Evolutionary conservation across 2,888 invertebrate genomes (phyloP).

Genomic region (Drosophila trichaetosa): DNA sequence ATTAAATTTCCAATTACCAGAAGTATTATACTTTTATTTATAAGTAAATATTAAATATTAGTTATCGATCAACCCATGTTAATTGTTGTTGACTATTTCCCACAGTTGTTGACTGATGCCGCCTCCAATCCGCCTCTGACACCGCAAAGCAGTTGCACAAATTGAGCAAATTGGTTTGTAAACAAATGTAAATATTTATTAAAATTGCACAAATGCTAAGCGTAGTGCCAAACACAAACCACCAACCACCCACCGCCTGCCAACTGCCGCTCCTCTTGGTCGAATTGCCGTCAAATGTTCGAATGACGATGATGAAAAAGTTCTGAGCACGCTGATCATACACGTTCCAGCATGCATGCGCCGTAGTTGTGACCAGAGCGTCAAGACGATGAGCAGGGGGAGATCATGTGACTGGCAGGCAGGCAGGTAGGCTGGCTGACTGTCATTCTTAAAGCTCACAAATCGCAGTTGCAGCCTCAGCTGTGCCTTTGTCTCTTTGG

Average conservation of each 20-base stretch:
- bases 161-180: constrained; percentile 76
- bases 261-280: constrained; percentile 15
- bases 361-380: constrained; percentile 44
- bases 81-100: constrained; percentile 41
- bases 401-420: constrained; percentile 54
- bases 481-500: constrained; percentile 48
- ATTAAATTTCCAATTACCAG: background rate
- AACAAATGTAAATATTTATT: constrained; percentile 81
- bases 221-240: constrained; percentile 16
- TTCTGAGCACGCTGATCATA: constrained; percentile 47
- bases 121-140: constrained; percentile 5
- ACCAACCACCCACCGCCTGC: background rate
- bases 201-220: constrained; percentile 74
- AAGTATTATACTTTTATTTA: background rate
- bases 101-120: constrained; percentile 30
- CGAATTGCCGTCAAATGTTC: constrained; percentile 51
- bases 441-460: constrained; percentile 28
- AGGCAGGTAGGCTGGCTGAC: constrained; percentile 2
- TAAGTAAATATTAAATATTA: background rate
- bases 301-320: constrained; percentile 35
- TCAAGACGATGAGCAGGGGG: background rate
- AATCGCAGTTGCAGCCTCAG: constrained; percentile 26
- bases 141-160: constrained; percentile 69
- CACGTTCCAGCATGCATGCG: constrained; percentile 48
- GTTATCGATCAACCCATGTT: constrained; percentile 19